These are phyloP conservation scores for Bufo gargarizans DNA, from an alignment of 2,113 vertebrate genomes.

Conservation along the genomic window DNA sequence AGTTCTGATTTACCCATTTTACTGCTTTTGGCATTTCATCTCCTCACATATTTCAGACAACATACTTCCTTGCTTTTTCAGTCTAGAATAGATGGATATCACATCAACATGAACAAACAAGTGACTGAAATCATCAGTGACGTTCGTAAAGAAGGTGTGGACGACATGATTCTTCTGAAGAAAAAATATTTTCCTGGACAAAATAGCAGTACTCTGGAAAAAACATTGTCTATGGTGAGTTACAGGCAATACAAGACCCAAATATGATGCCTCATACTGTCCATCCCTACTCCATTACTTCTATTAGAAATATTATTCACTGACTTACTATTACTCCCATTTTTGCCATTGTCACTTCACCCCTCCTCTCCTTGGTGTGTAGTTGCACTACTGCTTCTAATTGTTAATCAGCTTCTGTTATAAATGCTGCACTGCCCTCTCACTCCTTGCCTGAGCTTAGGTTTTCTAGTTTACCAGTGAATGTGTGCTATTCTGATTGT, in stretches of 20 bases:
- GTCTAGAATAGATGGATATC: slow-evolving; percentile 72
- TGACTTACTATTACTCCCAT: too few species aligned
- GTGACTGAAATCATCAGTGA: slow-evolving; percentile 71
- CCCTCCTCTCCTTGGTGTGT: too few species aligned
- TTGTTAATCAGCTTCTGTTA: too few species aligned
- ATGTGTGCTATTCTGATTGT: too few species aligned
- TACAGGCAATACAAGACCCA: neutral
- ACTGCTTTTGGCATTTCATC: neutral
- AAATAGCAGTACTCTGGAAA: slow-evolving; percentile 61
- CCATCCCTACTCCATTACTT: too few species aligned
- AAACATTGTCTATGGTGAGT: slow-evolving; percentile 68
- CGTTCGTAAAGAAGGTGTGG: slow-evolving; percentile 68
- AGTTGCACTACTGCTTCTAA: too few species aligned
- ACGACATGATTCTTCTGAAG: slow-evolving; percentile 71
- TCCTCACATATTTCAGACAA: neutral
- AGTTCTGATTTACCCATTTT: neutral
- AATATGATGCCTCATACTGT: too few species aligned
- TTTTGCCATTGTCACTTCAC: too few species aligned
- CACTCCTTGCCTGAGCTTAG: too few species aligned
- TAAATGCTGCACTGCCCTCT: too few species aligned
- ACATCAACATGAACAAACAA: slow-evolving; percentile 67
- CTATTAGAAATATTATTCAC: too few species aligned
- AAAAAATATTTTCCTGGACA: slow-evolving; percentile 70
- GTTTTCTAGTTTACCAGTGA: too few species aligned
- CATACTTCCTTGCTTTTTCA: slow-evolving; percentile 59